These are phyloP conservation scores for Mellivora capensis DNA, from an alignment of 2,113 vertebrate species.

Conservation along the genomic window DNA sequence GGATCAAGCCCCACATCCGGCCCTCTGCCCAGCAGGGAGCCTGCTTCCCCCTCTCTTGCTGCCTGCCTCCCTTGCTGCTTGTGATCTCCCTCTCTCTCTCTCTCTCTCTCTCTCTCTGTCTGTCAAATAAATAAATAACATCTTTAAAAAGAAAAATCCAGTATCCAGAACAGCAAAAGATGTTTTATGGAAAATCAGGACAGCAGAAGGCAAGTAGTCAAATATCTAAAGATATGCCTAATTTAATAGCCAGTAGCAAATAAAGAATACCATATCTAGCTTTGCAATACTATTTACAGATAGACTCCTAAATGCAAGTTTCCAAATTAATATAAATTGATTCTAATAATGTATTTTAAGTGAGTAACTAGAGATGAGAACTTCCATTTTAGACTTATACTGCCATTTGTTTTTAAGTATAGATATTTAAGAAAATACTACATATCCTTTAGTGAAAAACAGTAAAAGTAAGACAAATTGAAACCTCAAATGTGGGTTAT, in stretches of 20 bases:
- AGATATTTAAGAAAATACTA: background rate
- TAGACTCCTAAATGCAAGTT: background rate
- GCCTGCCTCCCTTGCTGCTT: no score
- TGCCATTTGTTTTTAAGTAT: background rate
- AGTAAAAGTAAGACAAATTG: background rate
- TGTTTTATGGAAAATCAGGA: background rate
- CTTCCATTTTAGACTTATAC: background rate
- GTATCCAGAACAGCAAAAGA: background rate
- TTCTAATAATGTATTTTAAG: conserved; percentile 9
- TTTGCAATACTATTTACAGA: background rate
- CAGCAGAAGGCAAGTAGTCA: background rate
- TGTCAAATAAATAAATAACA: no score
- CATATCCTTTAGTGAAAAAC: background rate
- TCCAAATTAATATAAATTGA: background rate
- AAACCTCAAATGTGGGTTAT: background rate
- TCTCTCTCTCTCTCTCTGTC: no score
- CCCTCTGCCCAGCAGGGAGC: no score
- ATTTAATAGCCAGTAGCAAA: background rate
- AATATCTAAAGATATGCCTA: background rate
- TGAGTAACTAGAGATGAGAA: background rate
- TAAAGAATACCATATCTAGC: background rate
- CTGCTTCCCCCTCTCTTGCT: no score
- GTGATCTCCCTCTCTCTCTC: no score
- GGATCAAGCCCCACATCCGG: no score
- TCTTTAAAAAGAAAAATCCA: background rate